These are phyloP conservation scores for Leucopsar rothschildi DNA, from an alignment of 2,113 vertebrate genomes.

Conservation along the genomic window DNA sequence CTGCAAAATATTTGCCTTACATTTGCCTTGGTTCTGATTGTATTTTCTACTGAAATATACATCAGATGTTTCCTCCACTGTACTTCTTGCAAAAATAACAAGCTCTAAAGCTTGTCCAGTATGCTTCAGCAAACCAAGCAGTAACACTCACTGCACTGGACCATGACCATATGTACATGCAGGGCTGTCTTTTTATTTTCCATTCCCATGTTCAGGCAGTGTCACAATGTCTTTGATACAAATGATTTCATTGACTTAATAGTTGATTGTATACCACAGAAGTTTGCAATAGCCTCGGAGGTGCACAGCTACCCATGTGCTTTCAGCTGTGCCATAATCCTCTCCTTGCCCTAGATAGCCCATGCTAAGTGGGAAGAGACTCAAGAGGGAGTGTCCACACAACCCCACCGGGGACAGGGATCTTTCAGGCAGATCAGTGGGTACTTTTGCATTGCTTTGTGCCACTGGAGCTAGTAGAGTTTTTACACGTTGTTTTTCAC, in stretches of 20 bases:
- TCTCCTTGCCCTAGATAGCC: background rate
- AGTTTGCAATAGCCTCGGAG: background rate
- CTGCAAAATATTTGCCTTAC: background rate
- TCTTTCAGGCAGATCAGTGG: background rate
- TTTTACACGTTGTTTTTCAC: background rate
- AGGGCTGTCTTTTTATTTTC: constrained; percentile 16
- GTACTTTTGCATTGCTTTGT: background rate
- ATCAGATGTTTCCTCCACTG: background rate
- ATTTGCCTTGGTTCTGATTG: background rate
- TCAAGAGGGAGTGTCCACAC: background rate
- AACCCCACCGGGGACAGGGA: background rate
- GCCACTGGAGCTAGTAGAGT: background rate
- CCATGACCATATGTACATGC: background rate
- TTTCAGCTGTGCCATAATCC: background rate
- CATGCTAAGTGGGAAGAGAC: background rate
- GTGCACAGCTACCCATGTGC: background rate
- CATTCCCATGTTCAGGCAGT: background rate
- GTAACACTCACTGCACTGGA: background rate
- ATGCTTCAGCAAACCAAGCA: background rate
- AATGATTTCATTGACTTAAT: constrained; percentile 63
- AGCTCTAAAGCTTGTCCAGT: background rate
- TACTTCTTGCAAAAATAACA: background rate
- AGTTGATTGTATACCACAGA: background rate
- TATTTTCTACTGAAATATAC: background rate
- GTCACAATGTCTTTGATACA: constrained; percentile 29